These are phyloP conservation scores for Rhinoptilus africanus DNA, from an alignment of 2,113 vertebrate genomes.

Conservation along the genomic window DNA sequence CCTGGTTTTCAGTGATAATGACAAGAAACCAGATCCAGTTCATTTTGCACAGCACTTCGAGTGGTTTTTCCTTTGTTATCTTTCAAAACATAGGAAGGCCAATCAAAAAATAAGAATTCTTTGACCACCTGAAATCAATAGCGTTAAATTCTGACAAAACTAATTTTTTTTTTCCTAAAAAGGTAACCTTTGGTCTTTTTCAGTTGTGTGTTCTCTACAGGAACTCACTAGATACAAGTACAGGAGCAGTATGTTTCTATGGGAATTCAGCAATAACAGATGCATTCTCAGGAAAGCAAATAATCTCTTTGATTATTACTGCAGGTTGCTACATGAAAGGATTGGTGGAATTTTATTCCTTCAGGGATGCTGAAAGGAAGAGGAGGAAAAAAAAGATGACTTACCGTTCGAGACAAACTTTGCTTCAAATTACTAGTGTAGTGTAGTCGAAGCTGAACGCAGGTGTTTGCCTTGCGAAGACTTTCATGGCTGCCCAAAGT, in stretches of 20 bases:
- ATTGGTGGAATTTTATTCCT: not conserved
- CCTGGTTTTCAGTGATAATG: not conserved
- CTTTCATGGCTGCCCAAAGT: slow-evolving; percentile 65
- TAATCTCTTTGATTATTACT: not conserved
- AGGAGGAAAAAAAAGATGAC: not conserved
- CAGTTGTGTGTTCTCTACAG: not conserved
- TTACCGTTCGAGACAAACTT: slow-evolving; percentile 63
- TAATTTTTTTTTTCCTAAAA: not conserved
- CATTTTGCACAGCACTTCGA: not conserved
- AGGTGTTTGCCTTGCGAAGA: slow-evolving; percentile 57
- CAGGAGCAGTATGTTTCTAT: not conserved
- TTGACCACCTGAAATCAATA: not conserved
- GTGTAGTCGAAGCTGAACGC: slow-evolving; percentile 61
- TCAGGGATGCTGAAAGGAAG: not conserved
- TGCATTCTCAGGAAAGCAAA: not conserved
- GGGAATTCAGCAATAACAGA: not conserved
- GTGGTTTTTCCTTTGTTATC: not conserved
- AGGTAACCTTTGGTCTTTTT: not conserved
- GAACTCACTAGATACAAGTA: not conserved
- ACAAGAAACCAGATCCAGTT: not conserved
- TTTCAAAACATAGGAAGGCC: not conserved
- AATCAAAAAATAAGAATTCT: not conserved
- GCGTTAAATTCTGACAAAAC: not conserved
- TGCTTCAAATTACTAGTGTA: not conserved
- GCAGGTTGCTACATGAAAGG: not conserved